Evolutionary conservation across 2,113 vertebrate genomes (phyloP).

Genomic region (Oryzias curvinotus): DNA sequence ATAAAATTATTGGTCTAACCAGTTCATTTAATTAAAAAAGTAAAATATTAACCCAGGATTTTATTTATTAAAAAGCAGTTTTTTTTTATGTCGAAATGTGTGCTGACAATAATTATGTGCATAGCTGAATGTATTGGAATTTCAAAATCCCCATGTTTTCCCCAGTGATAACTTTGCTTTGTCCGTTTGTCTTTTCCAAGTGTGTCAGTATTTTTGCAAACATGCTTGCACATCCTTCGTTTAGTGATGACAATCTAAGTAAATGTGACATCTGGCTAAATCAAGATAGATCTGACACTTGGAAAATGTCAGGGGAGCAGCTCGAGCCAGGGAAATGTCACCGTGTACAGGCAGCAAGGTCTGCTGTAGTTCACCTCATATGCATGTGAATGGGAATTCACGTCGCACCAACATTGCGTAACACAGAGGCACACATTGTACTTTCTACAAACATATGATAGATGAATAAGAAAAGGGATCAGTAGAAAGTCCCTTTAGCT

Average conservation of each 20-base stretch:
- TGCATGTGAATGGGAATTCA: slow-evolving; percentile 13
- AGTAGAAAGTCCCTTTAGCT: background rate
- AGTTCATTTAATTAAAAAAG: no score
- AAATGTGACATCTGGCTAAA: slow-evolving; percentile 76
- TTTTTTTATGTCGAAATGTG: background rate
- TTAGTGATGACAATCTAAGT: slow-evolving; percentile 71
- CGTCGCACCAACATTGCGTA: slow-evolving; percentile 1
- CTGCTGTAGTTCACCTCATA: slow-evolving; percentile 23
- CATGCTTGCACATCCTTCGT: slow-evolving; percentile 37
- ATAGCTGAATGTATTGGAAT: no score
- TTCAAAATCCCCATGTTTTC: slow-evolving; percentile 14
- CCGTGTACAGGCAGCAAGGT: slow-evolving; percentile 34
- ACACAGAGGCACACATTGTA: slow-evolving; percentile 7
- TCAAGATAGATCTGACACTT: slow-evolving; percentile 81
- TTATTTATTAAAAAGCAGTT: background rate
- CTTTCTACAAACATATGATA: slow-evolving; percentile 1
- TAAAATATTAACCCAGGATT: no score
- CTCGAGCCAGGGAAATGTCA: slow-evolving; percentile 76
- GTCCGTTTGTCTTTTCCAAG: slow-evolving; percentile 30
- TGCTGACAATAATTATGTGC: background rate
- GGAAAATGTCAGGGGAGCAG: slow-evolving; percentile 78
- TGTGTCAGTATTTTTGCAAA: slow-evolving; percentile 28
- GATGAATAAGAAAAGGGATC: background rate
- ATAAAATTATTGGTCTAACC: no score
- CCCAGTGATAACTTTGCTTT: slow-evolving; percentile 30